Conservation (phyloP, 2,888 invertebrate genomes). For the Galeruca laticollis region DNA sequence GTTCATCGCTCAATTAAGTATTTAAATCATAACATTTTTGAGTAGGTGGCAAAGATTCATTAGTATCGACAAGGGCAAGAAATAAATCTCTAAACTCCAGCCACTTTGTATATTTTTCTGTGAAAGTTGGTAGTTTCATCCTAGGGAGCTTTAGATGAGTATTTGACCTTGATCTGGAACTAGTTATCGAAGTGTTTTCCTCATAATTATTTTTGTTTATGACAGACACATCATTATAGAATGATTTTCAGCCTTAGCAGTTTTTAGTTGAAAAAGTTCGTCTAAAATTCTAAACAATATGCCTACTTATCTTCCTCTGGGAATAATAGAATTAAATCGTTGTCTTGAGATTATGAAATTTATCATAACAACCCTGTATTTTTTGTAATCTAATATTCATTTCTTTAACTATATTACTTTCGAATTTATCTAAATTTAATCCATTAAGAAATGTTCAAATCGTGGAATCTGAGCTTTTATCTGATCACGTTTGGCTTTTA, state of each 20-base stretch:
- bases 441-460: background rate
- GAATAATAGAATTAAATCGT: background rate
- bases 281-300: background rate
- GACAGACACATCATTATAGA: background rate
- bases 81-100: conserved; percentile 32
- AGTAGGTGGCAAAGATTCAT: conserved; percentile 21
- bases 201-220: background rate
- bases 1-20: conserved; percentile 17
- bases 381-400: background rate
- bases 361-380: background rate
- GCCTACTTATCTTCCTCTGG: background rate
- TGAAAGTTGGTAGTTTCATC: conserved; percentile 24
- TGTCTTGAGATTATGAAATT: background rate
- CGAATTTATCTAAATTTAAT: background rate
- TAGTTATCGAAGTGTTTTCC: conserved; percentile 1
- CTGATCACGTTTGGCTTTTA: no score
- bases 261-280: background rate
- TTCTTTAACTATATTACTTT: background rate
- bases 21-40: conserved; percentile 39
- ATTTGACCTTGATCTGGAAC: conserved; percentile 16
- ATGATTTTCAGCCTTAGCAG: background rate
- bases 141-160: conserved; percentile 6
- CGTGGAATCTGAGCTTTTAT: background rate
- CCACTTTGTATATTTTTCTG: conserved; percentile 28
- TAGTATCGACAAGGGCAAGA: conserved; percentile 30